Base-by-base conservation (phyloP, 2,888 invertebrate species). In the Campoletis raptor region DNA sequence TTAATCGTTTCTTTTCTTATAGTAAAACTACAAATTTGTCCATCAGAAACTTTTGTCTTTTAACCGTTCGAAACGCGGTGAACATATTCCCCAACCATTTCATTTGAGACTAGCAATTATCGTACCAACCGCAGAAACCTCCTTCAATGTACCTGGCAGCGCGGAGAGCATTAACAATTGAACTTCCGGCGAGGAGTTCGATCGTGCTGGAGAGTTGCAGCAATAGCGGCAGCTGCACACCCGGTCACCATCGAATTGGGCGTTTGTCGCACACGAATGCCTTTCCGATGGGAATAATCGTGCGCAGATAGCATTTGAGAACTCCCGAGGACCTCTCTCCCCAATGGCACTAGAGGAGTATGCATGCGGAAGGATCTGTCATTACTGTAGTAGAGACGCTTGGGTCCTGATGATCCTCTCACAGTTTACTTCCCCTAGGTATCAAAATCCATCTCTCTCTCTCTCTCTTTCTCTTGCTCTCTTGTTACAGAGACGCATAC, bases 261-360 rank as follows among this genome's bases (percentile, higher is more conserved):
- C 85, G 85, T 87, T 87, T 87, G 87, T 87, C 87, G 82, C 85
- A 80, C 85, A 81, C 87, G 85, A 85, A 85, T 87, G 85, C 82
- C 79, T 78, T 87, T 74, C 87, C 87, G 82, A 87, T 85, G 87
- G 82, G 87, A 82, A 87, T 87, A 87, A 82, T 87, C 85, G 85
- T 76, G 74, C 52, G 69, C 36, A 64, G 74, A 74, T 82, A 76
- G 79, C 66, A 76, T 72, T 66, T n/a, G 48, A 76, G 83, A 64
- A 24, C 67, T 42, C 37, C 61, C 37, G 64, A 70, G 74, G 54
- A 70, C 45, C 77, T 54, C 54, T 54, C 30, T 48, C 66, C 79
- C 79, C 73, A 54, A 42, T 73, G 72, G 72, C 45, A 83, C 64
- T 24, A 45, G 69, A 45, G 57, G 48, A 18, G 24, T 48, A 72